Evolutionary conservation across 2,113 vertebrate genomes (phyloP).

Genomic region (Eublepharis macularius): DNA sequence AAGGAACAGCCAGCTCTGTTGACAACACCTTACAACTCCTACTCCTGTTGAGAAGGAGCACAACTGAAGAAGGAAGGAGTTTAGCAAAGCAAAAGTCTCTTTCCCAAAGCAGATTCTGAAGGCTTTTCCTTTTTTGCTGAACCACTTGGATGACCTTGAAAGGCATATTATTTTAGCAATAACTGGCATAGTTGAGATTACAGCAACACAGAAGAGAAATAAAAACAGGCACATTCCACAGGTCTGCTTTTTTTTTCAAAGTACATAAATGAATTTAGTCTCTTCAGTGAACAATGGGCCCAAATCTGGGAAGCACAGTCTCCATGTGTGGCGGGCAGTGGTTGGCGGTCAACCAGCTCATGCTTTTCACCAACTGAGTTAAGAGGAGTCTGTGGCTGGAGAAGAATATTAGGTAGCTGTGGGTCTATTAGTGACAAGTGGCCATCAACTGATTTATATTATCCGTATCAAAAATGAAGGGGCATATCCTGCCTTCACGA

Average conservation of each 20-base stretch:
- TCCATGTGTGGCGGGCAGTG: background rate
- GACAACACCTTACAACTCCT: background rate
- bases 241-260: background rate
- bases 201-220: constrained; percentile 7
- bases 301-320: background rate
- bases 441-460: background rate
- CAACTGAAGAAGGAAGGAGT: background rate
- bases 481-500: background rate
- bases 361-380: background rate
- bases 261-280: background rate
- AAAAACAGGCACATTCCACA: constrained; percentile 17
- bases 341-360: background rate
- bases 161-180: constrained; percentile 39
- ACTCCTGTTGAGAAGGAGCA: background rate
- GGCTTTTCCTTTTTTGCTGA: background rate
- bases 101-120: background rate
- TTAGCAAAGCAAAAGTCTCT: background rate
- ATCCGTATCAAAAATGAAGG: background rate
- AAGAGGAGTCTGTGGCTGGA: background rate
- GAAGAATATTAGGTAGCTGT: background rate
- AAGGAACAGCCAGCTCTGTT: background rate
- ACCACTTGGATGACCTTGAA: constrained; percentile 32
- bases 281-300: background rate
- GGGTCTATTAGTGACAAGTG: background rate
- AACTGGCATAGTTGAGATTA: constrained; percentile 24